These are phyloP conservation scores for Azorinus chamasolen DNA, from an alignment of 2,888 invertebrate species.

Conservation along the genomic window DNA sequence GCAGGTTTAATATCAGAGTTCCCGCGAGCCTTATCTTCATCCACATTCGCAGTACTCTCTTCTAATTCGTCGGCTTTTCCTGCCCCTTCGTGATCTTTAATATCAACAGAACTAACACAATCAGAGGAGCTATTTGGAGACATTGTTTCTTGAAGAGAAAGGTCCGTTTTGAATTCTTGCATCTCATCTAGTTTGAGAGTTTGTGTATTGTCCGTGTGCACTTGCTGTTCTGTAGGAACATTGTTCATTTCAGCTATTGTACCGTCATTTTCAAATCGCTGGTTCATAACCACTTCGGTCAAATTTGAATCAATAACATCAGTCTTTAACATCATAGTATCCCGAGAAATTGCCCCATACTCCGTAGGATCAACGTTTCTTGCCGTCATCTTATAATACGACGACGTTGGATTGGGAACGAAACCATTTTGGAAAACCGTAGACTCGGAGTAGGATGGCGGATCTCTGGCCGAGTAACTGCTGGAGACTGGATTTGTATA, in stretches of 20 bases:
- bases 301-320: slow-evolving; percentile 64
- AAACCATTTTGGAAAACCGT: slow-evolving; percentile 74
- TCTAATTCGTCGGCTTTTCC: slow-evolving; percentile 47
- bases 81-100: slow-evolving; percentile 47
- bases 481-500: slow-evolving; percentile 60
- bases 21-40: slow-evolving; percentile 70
- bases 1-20: slow-evolving; percentile 81
- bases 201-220: slow-evolving; percentile 12
- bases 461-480: slow-evolving; percentile 68
- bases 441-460: slow-evolving; percentile 75
- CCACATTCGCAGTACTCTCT: slow-evolving; percentile 54
- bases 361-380: slow-evolving; percentile 45
- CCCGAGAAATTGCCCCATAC: slow-evolving; percentile 58
- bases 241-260: slow-evolving; percentile 45
- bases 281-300: slow-evolving; percentile 46
- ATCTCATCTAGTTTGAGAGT: slow-evolving; percentile 51
- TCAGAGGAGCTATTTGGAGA: slow-evolving; percentile 60
- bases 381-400: slow-evolving; percentile 68
- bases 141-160: slow-evolving; percentile 58
- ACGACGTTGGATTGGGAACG: slow-evolving; percentile 58
- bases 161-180: slow-evolving; percentile 62
- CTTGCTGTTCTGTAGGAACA: slow-evolving; percentile 39
- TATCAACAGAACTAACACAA: slow-evolving; percentile 51
- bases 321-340: slow-evolving; percentile 64
- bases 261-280: slow-evolving; percentile 58